Evolutionary conservation across 2,888 invertebrate species (phyloP).

Genomic region (Adelognathus sp.): DNA sequence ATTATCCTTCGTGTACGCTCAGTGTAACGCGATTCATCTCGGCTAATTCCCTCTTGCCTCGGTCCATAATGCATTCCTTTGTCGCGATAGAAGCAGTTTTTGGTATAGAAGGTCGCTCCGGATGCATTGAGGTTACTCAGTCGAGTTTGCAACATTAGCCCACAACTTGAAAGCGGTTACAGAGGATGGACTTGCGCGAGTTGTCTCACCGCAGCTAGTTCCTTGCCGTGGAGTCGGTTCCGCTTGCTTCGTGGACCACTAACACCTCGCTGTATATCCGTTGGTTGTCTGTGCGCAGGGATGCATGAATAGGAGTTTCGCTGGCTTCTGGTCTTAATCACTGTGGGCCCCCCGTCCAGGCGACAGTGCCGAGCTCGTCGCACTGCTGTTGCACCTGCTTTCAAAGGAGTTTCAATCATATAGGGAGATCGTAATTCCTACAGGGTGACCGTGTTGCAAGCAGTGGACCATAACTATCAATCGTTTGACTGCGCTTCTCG

Average conservation of each 20-base stretch:
- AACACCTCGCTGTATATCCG: slow-evolving; percentile 13
- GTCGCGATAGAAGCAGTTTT: slow-evolving; percentile 15
- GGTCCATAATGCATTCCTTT: slow-evolving; percentile 22
- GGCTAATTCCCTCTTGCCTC: slow-evolving; percentile 17
- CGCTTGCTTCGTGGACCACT: slow-evolving; percentile 12
- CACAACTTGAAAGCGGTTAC: slow-evolving; percentile 47
- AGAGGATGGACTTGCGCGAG: slow-evolving; percentile 36
- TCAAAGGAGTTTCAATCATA: not conserved
- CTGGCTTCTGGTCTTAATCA: slow-evolving; percentile 1
- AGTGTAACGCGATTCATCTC: not conserved
- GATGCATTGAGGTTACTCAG: slow-evolving; percentile 27
- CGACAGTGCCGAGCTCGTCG: not conserved
- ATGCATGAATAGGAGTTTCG: slow-evolving; percentile 51
- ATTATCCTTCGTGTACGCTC: not conserved
- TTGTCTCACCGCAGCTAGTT: slow-evolving; percentile 26
- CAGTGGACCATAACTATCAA: not conserved
- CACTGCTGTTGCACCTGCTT: not conserved
- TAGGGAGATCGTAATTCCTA: no score
- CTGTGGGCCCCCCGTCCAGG: not conserved
- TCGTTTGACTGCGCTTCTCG: not conserved
- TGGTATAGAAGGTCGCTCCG: not conserved
- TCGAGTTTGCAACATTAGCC: slow-evolving; percentile 51
- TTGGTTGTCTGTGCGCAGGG: slow-evolving; percentile 31
- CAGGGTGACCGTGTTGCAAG: not conserved
- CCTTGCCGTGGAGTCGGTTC: not conserved